Evolutionary conservation across 2,797 vertebrate species (phyloP).

Genomic region (Adrianichthys oophorus): DNA sequence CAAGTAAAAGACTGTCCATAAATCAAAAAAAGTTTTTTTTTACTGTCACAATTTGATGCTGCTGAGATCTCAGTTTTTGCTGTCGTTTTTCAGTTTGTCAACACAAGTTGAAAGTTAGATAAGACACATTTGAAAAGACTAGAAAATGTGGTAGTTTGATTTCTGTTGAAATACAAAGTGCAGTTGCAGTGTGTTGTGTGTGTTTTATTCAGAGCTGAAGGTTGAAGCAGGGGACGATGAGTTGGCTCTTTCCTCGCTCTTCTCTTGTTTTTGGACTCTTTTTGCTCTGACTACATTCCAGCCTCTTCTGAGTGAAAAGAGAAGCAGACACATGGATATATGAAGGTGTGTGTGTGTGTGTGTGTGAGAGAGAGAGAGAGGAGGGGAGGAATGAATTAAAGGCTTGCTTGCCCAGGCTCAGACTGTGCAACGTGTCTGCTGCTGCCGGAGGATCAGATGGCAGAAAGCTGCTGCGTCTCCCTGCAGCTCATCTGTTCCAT

Average conservation of each 20-base stretch:
- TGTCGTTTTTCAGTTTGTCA: too few species aligned
- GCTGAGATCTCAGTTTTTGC: too few species aligned
- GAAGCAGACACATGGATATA: conserved; percentile 71
- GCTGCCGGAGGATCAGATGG: conserved; percentile 61
- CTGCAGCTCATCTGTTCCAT: conserved; percentile 59
- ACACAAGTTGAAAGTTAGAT: too few species aligned
- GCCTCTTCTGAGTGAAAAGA: conserved; percentile 47
- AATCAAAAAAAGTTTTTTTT: too few species aligned
- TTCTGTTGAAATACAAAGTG: not conserved
- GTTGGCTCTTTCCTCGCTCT: conserved; percentile 66
- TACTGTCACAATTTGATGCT: too few species aligned
- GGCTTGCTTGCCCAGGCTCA: conserved; percentile 63
- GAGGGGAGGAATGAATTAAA: conserved; percentile 63
- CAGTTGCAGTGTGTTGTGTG: conserved; percentile 10
- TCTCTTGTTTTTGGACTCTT: conserved; percentile 33
- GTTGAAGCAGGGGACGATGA: conserved; percentile 64
- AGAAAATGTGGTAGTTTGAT: not conserved
- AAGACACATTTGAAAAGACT: too few species aligned
- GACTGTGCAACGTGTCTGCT: conserved; percentile 77
- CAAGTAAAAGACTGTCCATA: too few species aligned
- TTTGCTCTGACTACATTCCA: conserved; percentile 65
- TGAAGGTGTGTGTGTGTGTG: conserved; percentile 50
- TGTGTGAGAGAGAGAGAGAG: conserved; percentile 18
- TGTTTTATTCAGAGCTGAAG: conserved; percentile 36
- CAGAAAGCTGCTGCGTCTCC: conserved; percentile 53